Percentiles rank a stretch among this genome's conserved stretches.
Conservation (phyloP, 2,113 vertebrate species). For the Tachycineta bicolor region DNA sequence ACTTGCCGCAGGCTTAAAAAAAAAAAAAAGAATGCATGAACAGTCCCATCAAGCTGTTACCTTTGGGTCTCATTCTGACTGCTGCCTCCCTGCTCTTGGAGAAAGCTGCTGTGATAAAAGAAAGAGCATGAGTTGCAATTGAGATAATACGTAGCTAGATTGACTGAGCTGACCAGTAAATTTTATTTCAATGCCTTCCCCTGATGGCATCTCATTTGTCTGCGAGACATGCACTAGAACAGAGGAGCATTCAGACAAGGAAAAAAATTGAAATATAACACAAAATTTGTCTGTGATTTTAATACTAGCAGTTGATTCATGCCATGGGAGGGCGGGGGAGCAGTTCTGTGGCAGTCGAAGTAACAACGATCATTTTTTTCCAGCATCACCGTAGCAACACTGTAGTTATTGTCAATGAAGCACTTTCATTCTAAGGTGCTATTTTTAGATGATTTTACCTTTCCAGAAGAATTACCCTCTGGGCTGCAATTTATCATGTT, state of each 20-base stretch:
- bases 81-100: background rate
- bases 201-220: conserved; percentile 17
- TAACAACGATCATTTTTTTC: conserved; percentile 56
- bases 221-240: background rate
- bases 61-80: background rate
- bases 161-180: conserved; percentile 19
- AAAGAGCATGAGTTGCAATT: background rate
- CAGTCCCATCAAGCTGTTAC: background rate
- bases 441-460: conserved; percentile 66
- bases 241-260: conserved; percentile 12
- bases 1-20: background rate
- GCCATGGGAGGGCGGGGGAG: conserved; percentile 11
- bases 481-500: conserved; percentile 55
- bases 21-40: background rate
- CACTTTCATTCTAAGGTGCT: conserved; percentile 47
- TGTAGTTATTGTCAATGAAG: conserved; percentile 65
- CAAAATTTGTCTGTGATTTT: conserved; percentile 50
- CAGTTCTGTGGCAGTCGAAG: conserved; percentile 35
- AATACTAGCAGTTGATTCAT: conserved; percentile 51
- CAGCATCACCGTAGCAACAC: conserved; percentile 65
- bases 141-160: background rate
- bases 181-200: background rate
- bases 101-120: background rate
- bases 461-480: conserved; percentile 57
- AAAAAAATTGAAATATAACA: conserved; percentile 14